A percentile compares a stretch with the other conserved stretches of the same genome.
Evolutionary conservation across 2,888 invertebrate genomes (phyloP).

Genomic region (Ernsta delagoae): DNA sequence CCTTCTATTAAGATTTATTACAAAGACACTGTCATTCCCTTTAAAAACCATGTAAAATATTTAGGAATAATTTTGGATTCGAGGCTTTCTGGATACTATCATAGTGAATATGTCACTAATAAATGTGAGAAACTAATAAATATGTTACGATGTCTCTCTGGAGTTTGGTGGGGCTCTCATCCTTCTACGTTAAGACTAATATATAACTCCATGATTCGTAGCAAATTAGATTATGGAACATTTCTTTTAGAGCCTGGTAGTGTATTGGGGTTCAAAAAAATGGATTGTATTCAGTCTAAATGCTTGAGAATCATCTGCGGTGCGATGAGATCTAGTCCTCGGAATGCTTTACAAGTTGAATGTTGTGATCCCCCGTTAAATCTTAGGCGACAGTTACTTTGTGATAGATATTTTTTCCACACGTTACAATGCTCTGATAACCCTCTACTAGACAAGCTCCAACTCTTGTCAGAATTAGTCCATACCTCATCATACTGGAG

Average conservation of each 20-base stretch:
- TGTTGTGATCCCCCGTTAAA: background rate
- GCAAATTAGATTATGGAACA: background rate
- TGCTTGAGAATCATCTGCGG: background rate
- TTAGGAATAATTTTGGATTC: background rate
- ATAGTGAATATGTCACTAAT: conserved; percentile 1
- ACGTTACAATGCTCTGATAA: background rate
- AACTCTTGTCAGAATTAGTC: background rate
- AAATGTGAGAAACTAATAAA: conserved; percentile 1
- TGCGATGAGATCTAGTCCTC: no score
- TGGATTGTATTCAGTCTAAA: background rate
- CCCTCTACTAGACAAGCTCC: background rate
- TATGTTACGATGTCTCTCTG: background rate
- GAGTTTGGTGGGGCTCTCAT: background rate
- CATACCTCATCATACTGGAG: background rate
- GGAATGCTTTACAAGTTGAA: background rate
- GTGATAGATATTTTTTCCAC: conserved; percentile 1
- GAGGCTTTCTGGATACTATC: background rate
- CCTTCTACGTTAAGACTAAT: background rate
- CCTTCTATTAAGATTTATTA: conserved; percentile 1
- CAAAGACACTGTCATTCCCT: background rate
- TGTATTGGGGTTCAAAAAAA: background rate
- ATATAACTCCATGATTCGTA: conserved; percentile 1
- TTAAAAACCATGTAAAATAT: conserved; percentile 1
- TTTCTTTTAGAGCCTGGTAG: background rate
- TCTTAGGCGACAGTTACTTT: background rate